A percentile compares a stretch with the other conserved stretches of the same genome.
Conservation (phyloP, 2,797 vertebrate species). For the Hyperoplus lanceolatus region DNA sequence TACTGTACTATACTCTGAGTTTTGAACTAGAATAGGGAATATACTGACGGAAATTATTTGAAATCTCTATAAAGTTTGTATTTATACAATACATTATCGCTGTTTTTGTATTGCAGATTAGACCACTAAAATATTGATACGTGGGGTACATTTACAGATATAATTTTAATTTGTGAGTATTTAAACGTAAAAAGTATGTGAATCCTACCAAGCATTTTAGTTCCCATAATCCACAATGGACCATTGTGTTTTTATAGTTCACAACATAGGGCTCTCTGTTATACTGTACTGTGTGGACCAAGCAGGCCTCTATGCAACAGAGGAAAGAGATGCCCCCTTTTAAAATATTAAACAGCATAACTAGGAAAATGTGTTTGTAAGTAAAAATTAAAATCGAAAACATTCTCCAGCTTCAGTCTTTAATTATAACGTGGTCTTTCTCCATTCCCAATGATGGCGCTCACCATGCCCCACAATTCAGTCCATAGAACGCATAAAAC, state of each 20-base stretch:
- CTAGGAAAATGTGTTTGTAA: slow-evolving; percentile 66
- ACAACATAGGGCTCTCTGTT: slow-evolving; percentile 22
- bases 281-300: neutral
- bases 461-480: slow-evolving; percentile 50
- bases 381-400: slow-evolving; percentile 67
- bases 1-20: too few relatives aligned
- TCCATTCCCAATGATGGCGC: slow-evolving; percentile 33
- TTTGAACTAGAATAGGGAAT: too few relatives aligned
- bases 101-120: too few relatives aligned
- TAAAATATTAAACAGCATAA: slow-evolving; percentile 76
- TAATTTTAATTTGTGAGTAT: neutral
- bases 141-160: too few relatives aligned
- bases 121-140: too few relatives aligned
- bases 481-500: slow-evolving; percentile 25
- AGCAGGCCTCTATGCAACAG: slow-evolving; percentile 17
- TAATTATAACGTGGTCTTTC: slow-evolving; percentile 67
- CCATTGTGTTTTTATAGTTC: slow-evolving; percentile 12
- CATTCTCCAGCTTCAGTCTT: slow-evolving; percentile 51
- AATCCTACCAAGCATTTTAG: neutral
- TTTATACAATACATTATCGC: too few relatives aligned
- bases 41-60: too few relatives aligned
- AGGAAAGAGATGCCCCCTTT: slow-evolving; percentile 52
- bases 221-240: neutral
- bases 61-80: too few relatives aligned
- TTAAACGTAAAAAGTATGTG: too few relatives aligned